A percentile compares a stretch with the other conserved stretches of the same genome.
Conservation (phyloP, 2,797 vertebrate genomes). For the Mallotus villosus region DNA sequence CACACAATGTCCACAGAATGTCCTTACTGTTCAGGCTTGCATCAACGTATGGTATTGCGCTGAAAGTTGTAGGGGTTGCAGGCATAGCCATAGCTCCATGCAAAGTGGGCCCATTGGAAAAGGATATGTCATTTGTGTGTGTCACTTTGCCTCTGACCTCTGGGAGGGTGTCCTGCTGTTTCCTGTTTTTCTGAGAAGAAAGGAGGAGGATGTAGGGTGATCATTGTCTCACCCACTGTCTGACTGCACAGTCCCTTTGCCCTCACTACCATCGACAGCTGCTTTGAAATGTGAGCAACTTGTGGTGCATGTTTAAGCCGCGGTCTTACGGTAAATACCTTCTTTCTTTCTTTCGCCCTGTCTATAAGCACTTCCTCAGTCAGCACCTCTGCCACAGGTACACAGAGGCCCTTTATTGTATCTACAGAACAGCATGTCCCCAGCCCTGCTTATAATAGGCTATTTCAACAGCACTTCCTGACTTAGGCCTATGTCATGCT, state of each 20-base stretch:
- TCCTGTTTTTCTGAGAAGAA: conserved; percentile 62
- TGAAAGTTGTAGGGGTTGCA: too few relatives aligned
- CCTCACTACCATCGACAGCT: neutral
- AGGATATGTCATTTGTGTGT: neutral
- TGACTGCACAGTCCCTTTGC: too few relatives aligned
- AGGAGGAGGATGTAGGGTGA: conserved; percentile 4
- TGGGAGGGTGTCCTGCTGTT: conserved; percentile 50
- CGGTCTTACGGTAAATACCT: neutral
- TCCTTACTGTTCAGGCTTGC: too few relatives aligned
- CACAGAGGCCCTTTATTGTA: conserved; percentile 42
- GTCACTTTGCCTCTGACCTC: conserved; percentile 48
- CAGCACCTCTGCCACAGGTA: conserved; percentile 40
- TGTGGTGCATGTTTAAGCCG: neutral
- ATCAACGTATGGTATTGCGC: too few relatives aligned
- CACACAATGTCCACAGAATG: too few relatives aligned
- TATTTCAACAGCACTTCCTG: conserved; percentile 22
- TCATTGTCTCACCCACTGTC: conserved; percentile 9
- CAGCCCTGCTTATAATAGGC: conserved; percentile 21
- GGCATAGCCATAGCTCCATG: too few relatives aligned
- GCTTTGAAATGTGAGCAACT: neutral
- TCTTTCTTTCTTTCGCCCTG: conserved; percentile 8
- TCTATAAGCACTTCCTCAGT: conserved; percentile 40
- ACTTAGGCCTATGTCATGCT: neutral
- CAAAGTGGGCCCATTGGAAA: neutral
- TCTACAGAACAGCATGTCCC: conserved; percentile 31